Base-by-base conservation (phyloP, 1,140 invertebrate genomes). In the Euglossa dilemma region DNA sequence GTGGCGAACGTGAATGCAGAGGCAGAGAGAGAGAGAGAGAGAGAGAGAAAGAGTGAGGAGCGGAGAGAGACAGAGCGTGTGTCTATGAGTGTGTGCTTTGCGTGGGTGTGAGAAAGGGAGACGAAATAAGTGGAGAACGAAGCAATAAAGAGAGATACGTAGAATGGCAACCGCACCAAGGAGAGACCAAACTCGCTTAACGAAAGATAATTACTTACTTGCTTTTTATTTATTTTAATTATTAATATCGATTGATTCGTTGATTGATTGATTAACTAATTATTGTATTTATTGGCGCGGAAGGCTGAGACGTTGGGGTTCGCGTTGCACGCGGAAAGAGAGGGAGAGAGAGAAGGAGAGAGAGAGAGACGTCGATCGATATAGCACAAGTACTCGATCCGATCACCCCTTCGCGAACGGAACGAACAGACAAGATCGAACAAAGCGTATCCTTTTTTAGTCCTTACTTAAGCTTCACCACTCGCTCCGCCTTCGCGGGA, bases 161-260 rank as follows among this genome's bases (percentile, higher is more conserved):
- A 85, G 86, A 89, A 87, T 89, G 85, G 86, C 77, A 93, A 92
- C 91, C 72, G 90, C 91, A 93, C 92, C 92, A 93, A 93, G 92
- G 92, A 93, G 85, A 92, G 92, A 93, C 92, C 92, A 93, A 93
- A 93, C 91, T 93, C 91, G 90, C 90, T 90, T 91, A 91, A 87
- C 85, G 86, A 91, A 81, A 91, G 89, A 89, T 87, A 85, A 85
- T 85, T 90, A 87, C 74, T 81, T 87, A 85, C 73, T 86, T 82
- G 83, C 84, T 91, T 87, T 85, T 90, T 93, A 91, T 92, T 92
- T 91, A 92, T 91, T 92, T 90, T 89, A 86, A 89, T 91, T 87
- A 87, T 88, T 86, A 87, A 77, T 76, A 43, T 76, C 11, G 52
- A 57, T 73, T 73, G 54, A 73, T 16, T 12, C 9, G 12, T 50